Conservation (phyloP, 2,888 invertebrate genomes). For the Machimus atricapillus region DNA sequence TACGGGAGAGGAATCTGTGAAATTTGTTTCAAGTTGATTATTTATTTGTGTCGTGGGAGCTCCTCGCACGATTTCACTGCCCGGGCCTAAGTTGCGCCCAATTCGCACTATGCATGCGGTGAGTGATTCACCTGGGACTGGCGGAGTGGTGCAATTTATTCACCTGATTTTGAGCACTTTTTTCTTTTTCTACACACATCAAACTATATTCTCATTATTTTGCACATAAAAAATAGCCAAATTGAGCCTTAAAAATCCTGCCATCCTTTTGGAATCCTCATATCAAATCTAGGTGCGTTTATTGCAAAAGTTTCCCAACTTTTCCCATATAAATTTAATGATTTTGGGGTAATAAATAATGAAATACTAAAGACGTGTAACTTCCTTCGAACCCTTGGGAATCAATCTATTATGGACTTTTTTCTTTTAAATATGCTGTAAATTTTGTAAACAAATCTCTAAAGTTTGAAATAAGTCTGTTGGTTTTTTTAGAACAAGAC, state of each 20-base stretch:
- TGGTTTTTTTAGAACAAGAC: no score
- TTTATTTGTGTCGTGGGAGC: not conserved
- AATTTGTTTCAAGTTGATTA: not conserved
- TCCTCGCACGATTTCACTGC: not conserved
- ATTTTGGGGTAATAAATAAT: no score
- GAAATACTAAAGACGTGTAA: no score
- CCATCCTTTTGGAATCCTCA: not conserved
- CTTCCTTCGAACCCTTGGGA: no score
- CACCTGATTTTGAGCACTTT: not conserved
- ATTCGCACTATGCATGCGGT: not conserved
- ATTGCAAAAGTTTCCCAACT: not conserved
- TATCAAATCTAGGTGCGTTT: no score
- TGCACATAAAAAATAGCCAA: not conserved
- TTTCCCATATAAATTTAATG: no score
- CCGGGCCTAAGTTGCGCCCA: not conserved
- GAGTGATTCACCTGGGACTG: not conserved
- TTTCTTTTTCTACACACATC: not conserved
- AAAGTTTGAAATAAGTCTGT: no score
- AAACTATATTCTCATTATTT: not conserved
- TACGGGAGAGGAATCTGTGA: not conserved
- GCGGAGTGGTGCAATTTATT: not conserved
- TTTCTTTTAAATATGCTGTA: no score
- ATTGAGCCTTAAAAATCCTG: not conserved
- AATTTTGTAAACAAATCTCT: no score
- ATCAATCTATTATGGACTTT: no score